Base-by-base conservation (phyloP, 2,888 invertebrate species). In the Eupsilia transversa region DNA sequence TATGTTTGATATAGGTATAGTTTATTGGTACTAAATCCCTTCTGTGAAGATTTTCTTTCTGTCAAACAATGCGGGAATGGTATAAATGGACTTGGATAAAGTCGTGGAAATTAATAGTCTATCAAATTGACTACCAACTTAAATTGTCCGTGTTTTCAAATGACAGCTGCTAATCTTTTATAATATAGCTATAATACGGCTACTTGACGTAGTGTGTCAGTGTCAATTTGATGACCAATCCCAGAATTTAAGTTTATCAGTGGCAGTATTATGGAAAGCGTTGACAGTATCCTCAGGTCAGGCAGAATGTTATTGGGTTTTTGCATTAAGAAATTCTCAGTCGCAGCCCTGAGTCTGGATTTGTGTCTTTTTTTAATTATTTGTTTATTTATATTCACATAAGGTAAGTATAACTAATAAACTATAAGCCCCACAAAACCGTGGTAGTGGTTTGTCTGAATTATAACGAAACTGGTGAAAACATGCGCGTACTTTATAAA, bases 1-100 rank as follows among this genome's bases (percentile, higher is more conserved):
- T 46, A 20, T 30, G n/a, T 74, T 41, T 74, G 80, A 74, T 56
- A 41, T n/a, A 60, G 80, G 46, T 72, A 27, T 17, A 46, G 14
- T 73, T 60, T 73, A 73, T 80, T 54, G 43, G 27, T 61, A 33
- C 30, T 61, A 74, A 80, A 76, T 61, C 27, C 38, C 0, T 33
- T 17, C 3, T 0, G 1, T 35, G 20, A 9, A 23, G 27, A 61
- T 54, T 54, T 54, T 54, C 1, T n/a, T 3, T 20, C 4, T 20
- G 0, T 17, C 9, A 72, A 43, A 35, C 6, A 4, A 7, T 27
- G 10, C 7, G 33, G 0, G 73, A 33, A 30, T 20, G 20, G 4
- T 43, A 4, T 7, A n/a, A 20, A n/a, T 33, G 6, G n/a, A 66
- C 7, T 43, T 17, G 17, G 0, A 6, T 17, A 30, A 3, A 5